Percentiles rank a stretch among this genome's conserved stretches.
These are phyloP conservation scores for Heliconius erato DNA, from an alignment of 2,888 invertebrate genomes.

Conservation along the genomic window DNA sequence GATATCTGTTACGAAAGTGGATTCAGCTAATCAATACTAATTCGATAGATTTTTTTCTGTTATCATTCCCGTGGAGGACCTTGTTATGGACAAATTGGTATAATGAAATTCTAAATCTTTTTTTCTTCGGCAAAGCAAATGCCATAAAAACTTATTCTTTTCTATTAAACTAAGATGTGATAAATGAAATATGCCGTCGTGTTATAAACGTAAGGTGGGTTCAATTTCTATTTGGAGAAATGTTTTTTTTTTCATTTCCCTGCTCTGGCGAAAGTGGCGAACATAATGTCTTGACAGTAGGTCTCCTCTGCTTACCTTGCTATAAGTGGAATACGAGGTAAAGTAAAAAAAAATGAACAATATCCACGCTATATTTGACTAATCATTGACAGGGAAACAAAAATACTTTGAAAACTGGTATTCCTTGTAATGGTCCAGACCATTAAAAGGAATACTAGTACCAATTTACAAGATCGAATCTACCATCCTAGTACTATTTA, in stretches of 20 bases:
- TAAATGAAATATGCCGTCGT: not conserved
- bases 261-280: too few relatives aligned
- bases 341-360: too few relatives aligned
- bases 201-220: not conserved
- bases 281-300: too few relatives aligned
- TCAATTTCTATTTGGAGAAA: not conserved
- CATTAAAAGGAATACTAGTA: too few relatives aligned
- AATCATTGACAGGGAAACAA: too few relatives aligned
- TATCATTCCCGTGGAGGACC: not conserved
- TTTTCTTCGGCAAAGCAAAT: not conserved
- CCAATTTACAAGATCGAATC: too few relatives aligned
- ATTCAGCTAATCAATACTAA: constrained; percentile 24
- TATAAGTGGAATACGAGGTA: too few relatives aligned
- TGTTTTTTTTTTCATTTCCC: not conserved
- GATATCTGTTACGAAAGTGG: constrained; percentile 20
- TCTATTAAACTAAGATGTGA: not conserved
- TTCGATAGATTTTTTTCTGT: constrained; percentile 16
- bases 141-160: not conserved
- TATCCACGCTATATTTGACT: too few relatives aligned
- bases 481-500: too few relatives aligned
- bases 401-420: too few relatives aligned
- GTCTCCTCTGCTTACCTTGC: too few relatives aligned
- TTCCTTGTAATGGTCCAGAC: too few relatives aligned
- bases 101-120: constrained; percentile 1
- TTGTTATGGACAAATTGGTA: constrained; percentile 13